Percentiles rank a stretch among this genome's conserved stretches.
Conservation (phyloP, 2,888 invertebrate genomes). For the Synergus japonicus region DNA sequence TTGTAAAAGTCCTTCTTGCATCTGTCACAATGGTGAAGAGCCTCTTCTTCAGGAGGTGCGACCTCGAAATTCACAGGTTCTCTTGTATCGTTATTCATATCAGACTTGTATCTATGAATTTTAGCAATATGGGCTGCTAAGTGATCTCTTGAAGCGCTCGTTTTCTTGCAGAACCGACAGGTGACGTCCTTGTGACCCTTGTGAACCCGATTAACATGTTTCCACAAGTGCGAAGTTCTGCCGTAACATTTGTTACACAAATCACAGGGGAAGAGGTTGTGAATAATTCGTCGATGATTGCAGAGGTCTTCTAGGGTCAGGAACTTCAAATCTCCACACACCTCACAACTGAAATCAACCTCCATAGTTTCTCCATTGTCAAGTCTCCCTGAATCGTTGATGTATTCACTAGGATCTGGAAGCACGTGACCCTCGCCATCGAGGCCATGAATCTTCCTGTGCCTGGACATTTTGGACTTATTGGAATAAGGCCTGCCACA, state of each 20-base stretch:
- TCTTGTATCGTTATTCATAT: slow-evolving; percentile 66
- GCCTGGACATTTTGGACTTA: slow-evolving; percentile 78
- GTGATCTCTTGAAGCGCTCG: slow-evolving; percentile 81
- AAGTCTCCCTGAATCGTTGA: slow-evolving; percentile 46
- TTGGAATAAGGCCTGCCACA: slow-evolving; percentile 79
- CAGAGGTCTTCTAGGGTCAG: slow-evolving; percentile 78
- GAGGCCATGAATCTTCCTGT: slow-evolving; percentile 77
- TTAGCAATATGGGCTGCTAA: slow-evolving; percentile 80
- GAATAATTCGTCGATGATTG: slow-evolving; percentile 79
- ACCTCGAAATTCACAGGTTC: slow-evolving; percentile 73
- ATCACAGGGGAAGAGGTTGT: slow-evolving; percentile 81
- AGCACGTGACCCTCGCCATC: slow-evolving; percentile 57
- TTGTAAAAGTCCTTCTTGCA: slow-evolving; percentile 81
- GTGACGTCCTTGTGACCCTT: slow-evolving; percentile 81
- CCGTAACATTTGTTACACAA: slow-evolving; percentile 82
- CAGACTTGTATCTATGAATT: slow-evolving; percentile 74
- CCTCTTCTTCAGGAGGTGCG: slow-evolving; percentile 75
- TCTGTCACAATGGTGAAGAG: slow-evolving; percentile 79
- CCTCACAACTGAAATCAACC: slow-evolving; percentile 68
- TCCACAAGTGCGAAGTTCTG: slow-evolving; percentile 81
- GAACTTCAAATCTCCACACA: slow-evolving; percentile 74
- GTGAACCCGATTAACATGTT: slow-evolving; percentile 81
- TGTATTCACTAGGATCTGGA: slow-evolving; percentile 26
- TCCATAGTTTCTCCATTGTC: slow-evolving; percentile 53
- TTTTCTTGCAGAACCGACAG: slow-evolving; percentile 80